Base-by-base conservation (phyloP, 2,113 vertebrate genomes). In the Datnioides undecimradiatus region DNA sequence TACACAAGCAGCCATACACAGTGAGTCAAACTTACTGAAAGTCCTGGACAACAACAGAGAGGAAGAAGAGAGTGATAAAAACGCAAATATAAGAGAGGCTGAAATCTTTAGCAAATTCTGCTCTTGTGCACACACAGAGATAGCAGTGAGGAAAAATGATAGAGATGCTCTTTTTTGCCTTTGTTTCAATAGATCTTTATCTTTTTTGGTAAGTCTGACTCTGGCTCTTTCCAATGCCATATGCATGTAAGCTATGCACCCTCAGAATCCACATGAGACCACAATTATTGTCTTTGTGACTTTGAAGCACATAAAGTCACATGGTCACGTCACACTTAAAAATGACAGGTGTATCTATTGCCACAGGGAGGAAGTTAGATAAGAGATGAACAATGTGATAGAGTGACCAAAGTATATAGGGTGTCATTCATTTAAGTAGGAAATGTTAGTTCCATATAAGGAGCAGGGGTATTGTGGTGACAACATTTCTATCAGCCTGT, bases 371-470 rank as follows among this genome's bases (percentile, higher is more conserved):
- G 40, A 84, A 55, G 36, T 69, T 16, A 45, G 41, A 81, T 81
- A 49, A 65, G 65, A 76, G 41, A 29, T 41, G 21, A 8, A 49
- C 36, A 51, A 6, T 63, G 40, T 43, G 34, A 68, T 40, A 33
- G 8, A 13, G 52, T 67, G 49, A 36, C 25, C 31, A 31, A 76
- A 59, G 64, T 45, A 34, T 59, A 25, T 0, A 25, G 38, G 31
- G 17, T 36, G 34, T 45, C 38, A 29, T 68, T 83, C 21, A 27
- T 75, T 78, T 54, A 48, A 76, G 68, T 41, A 4, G 38, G 76
- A 84, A 84, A 58, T 73, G 33, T 77, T 64, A 80, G 62, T 69
- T 86, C 94, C 94, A 86, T 94, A 92, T 93, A 95, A 92, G 94
- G 94, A 88, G 82, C 79, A 69, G 80, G 82, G 88, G 80, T 91